Base-by-base conservation (phyloP, 2,113 vertebrate genomes). In the Paratilapia polleni region DNA sequence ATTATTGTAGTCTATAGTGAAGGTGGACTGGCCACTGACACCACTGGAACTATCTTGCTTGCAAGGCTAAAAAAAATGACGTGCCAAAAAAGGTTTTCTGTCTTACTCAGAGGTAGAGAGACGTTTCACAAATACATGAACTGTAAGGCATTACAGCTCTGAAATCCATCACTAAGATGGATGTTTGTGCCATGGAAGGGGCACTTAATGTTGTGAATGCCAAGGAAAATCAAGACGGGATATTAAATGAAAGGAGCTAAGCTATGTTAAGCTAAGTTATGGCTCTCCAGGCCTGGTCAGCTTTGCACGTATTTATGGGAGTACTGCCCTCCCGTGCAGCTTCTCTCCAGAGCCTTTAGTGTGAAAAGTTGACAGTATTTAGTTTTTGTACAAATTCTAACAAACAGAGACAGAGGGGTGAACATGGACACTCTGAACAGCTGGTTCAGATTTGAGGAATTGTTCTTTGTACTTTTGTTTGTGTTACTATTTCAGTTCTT, bases 381-480 rank as follows among this genome's bases (percentile, higher is more conserved):
- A 41, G 22, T 15, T 81, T 77, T 57, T 64, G n/a, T 76, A 56
- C 34, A 77, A 80, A 70, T 41, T 56, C 38, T 66, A 60, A 61
- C 20, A 49, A 70, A 24, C 64, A 20, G 15, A 63, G 41, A 22
- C 10, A 11, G 10, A 41, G 11, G n/a, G 24, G n/a, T 24, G 26
- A 17, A 43, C 82, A 28, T 54, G 76, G 66, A 34, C 77, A 43
- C 78, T 59, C 49, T 2, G 19, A 81, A 75, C 93, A 95, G 92
- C 92, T 94, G 93, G 61, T 93, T 95, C 87, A 77, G 20, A 92
- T 95, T 89, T 87, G 34, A 88, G 63, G 43, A 82, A 66, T 80
- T 63, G 85, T 61, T 84, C 86, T 89, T 78, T 78, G 58, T 90
- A 62, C 84, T 86, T 82, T 82, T 87, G 82, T 89, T 94, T 90